Percentiles rank a stretch among this genome's conserved stretches.
phyloP scores from a whole-genome alignment of 53 echinoderm and acorn worm species.

The Astropecten irregularis region DNA sequence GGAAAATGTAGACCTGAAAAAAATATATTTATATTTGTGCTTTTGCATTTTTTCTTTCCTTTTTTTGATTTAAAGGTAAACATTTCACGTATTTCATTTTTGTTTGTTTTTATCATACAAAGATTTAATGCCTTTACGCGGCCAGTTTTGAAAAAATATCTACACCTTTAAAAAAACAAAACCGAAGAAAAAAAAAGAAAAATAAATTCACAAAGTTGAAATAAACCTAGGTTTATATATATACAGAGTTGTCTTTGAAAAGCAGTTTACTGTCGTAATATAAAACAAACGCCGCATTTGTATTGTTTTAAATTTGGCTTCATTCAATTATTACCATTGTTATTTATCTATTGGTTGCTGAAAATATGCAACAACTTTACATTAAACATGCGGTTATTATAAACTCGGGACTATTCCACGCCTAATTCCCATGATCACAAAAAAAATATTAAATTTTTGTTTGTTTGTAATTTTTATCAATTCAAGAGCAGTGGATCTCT shows the following conservation, averaged over 20 bases:
- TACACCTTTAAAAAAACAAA: conserved; percentile 50
- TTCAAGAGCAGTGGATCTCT: no score
- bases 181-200: not conserved
- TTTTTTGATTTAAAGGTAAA: not conserved
- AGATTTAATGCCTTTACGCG: conserved; percentile 32
- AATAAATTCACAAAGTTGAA: not conserved
- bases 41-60: conserved; percentile 2
- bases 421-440: no score
- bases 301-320: conserved; percentile 22
- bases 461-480: no score
- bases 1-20: conserved; percentile 10
- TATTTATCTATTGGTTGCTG: not conserved
- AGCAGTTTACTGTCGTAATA: conserved; percentile 13
- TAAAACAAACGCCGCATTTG: conserved; percentile 24
- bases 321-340: not conserved
- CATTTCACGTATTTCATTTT: conserved; percentile 27
- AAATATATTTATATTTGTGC: conserved; percentile 21
- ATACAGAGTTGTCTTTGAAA: conserved; percentile 37
- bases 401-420: no score
- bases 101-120: conserved; percentile 10
- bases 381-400: no score
- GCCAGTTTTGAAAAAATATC: conserved; percentile 43
- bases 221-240: conserved; percentile 46
- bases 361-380: no score
- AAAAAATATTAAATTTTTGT: no score